Conservation (phyloP, 2,888 invertebrate genomes). For the Xestia rhomboidea region DNA sequence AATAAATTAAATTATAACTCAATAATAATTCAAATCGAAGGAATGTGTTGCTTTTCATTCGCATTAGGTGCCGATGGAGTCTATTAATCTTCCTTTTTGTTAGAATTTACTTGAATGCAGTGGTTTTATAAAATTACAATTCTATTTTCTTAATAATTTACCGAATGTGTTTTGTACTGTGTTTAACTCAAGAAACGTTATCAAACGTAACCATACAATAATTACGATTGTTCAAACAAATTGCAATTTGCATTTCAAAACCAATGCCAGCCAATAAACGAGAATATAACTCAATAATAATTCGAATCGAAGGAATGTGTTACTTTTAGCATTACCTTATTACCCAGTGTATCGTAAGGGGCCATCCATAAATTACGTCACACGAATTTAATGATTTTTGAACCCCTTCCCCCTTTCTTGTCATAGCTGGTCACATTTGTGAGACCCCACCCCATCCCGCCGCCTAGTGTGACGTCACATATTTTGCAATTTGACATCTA, state of each 20-base stretch:
- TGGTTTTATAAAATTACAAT: neutral
- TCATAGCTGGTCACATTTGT: no score
- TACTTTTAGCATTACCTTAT: neutral
- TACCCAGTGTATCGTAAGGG: neutral
- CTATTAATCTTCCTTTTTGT: no score
- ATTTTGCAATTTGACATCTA: no score
- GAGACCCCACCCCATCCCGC: no score
- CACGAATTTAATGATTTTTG: no score
- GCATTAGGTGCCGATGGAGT: no score
- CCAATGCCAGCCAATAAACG: neutral
- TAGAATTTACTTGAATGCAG: neutral
- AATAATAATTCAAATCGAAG: neutral
- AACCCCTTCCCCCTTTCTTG: no score
- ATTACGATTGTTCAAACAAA: neutral
- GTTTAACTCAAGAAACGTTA: neutral
- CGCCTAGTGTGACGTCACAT: no score
- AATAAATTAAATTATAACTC: neutral
- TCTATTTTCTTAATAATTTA: neutral
- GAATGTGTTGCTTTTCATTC: constrained; percentile 7
- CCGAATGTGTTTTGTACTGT: neutral
- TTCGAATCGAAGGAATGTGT: neutral
- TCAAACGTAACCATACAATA: neutral
- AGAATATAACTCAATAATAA: neutral
- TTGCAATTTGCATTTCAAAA: constrained; percentile 9
- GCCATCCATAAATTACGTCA: no score